These are phyloP conservation scores for Drosophila bipectinata DNA, from an alignment of 1,140 invertebrate species.

Conservation along the genomic window DNA sequence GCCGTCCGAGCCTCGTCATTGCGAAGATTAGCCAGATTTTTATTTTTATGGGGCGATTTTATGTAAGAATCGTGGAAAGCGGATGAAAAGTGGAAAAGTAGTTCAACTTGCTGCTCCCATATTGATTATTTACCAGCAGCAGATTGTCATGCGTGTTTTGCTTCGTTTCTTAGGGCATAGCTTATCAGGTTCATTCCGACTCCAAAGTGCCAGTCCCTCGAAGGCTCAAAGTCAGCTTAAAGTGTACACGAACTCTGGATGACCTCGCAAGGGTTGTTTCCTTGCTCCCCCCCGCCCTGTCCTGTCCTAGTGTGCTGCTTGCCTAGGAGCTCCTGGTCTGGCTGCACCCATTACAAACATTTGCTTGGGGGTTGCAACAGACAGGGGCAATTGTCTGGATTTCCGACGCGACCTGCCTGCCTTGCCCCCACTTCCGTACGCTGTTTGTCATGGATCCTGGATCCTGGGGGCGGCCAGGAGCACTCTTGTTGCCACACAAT, in stretches of 20 bases:
- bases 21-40: constrained; percentile 73
- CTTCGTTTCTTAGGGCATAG: constrained; percentile 22
- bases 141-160: constrained; percentile 57
- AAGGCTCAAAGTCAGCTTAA: constrained; percentile 54
- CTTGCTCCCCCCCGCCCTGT: background rate
- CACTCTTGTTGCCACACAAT: constrained; percentile 53
- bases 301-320: constrained; percentile 26
- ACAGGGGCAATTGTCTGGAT: constrained; percentile 60
- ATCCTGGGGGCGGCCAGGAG: constrained; percentile 13
- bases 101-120: constrained; percentile 54
- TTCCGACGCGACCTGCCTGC: constrained; percentile 42
- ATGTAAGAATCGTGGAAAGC: constrained; percentile 11
- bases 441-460: constrained; percentile 20
- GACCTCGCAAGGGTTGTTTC: constrained; percentile 65
- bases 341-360: constrained; percentile 59
- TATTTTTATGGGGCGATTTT: constrained; percentile 18
- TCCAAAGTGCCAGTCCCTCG: background rate
- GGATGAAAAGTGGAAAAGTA: constrained; percentile 35
- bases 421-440: constrained; percentile 21
- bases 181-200: constrained; percentile 64
- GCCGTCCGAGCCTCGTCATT: constrained; percentile 71
- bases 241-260: constrained; percentile 65
- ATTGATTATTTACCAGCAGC: constrained; percentile 60
- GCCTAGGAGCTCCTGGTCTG: constrained; percentile 35
- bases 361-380: constrained; percentile 39